Evolutionary conservation across 2,113 vertebrate genomes (phyloP).

Genomic region (Geococcyx californianus): DNA sequence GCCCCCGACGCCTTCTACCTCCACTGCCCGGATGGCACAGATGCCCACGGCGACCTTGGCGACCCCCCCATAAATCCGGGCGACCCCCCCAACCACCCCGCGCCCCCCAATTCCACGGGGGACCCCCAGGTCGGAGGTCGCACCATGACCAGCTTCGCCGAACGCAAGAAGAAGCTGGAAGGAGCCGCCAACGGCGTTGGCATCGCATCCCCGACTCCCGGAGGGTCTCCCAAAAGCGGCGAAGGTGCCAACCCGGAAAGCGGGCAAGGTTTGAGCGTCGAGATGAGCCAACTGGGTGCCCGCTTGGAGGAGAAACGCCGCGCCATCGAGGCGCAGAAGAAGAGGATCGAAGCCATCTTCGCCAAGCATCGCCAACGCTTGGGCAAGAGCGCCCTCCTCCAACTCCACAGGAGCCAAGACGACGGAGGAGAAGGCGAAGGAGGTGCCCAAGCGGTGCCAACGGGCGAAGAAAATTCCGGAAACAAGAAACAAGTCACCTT

Average conservation of each 20-base stretch:
- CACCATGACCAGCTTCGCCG: conserved; percentile 90
- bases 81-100: background rate
- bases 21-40: conserved; percentile 77
- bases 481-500: background rate
- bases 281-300: conserved; percentile 85
- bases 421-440: no score
- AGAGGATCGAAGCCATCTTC: background rate
- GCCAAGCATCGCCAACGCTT: background rate
- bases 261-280: background rate
- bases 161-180: conserved; percentile 85
- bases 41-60: background rate
- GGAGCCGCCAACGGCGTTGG: conserved; percentile 39
- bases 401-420: background rate
- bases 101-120: background rate
- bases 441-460: no score
- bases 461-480: no score
- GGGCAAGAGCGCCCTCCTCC: background rate
- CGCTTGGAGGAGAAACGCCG: conserved; percentile 64
- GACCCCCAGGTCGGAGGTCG: background rate
- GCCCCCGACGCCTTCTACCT: conserved; percentile 89
- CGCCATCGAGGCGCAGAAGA: background rate
- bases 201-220: background rate
- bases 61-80: no score
- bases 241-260: background rate
- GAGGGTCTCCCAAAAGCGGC: background rate